Percentiles rank a stretch among this genome's conserved stretches.
Conservation (phyloP, 2,888 invertebrate species). For the Tenthredo distinguenda region DNA sequence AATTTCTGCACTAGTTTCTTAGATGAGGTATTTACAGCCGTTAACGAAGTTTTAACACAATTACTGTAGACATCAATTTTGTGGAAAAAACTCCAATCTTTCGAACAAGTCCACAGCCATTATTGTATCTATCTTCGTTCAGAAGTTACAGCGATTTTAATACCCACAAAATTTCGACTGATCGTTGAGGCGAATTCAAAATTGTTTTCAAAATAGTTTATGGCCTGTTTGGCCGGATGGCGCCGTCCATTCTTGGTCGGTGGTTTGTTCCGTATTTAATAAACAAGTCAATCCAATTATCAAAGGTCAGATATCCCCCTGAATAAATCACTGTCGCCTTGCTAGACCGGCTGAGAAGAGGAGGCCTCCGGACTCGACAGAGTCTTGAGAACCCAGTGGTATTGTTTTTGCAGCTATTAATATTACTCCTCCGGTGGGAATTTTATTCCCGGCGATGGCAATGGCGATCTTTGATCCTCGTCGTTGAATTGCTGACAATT, state of each 20-base stretch:
- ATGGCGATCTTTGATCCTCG: not conserved
- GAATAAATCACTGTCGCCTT: slow-evolving; percentile 45
- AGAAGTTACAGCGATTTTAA: not conserved
- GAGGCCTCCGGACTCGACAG: not conserved
- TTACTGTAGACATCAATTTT: not conserved
- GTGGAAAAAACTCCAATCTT: not conserved
- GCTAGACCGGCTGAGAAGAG: slow-evolving; percentile 3
- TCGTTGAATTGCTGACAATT: slow-evolving; percentile 29
- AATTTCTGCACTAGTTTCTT: not conserved
- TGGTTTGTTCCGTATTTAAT: slow-evolving; percentile 10
- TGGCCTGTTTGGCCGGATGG: not conserved
- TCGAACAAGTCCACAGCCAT: not conserved
- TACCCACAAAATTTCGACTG: not conserved
- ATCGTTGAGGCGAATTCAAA: not conserved
- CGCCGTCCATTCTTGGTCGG: not conserved
- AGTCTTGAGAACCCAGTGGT: slow-evolving; percentile 34
- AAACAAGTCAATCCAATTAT: slow-evolving; percentile 44
- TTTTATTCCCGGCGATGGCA: slow-evolving; percentile 19
- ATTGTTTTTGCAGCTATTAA: slow-evolving; percentile 42
- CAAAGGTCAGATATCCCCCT: slow-evolving; percentile 29
- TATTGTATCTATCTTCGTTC: not conserved
- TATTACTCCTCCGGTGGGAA: slow-evolving; percentile 40
- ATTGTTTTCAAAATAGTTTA: not conserved
- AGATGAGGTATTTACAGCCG: not conserved
- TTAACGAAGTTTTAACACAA: not conserved